Percentiles rank a stretch among this genome's conserved stretches.
phyloP scores from a whole-genome alignment of 2,113 vertebrate genomes.

The Notarius lentiginosus region DNA sequence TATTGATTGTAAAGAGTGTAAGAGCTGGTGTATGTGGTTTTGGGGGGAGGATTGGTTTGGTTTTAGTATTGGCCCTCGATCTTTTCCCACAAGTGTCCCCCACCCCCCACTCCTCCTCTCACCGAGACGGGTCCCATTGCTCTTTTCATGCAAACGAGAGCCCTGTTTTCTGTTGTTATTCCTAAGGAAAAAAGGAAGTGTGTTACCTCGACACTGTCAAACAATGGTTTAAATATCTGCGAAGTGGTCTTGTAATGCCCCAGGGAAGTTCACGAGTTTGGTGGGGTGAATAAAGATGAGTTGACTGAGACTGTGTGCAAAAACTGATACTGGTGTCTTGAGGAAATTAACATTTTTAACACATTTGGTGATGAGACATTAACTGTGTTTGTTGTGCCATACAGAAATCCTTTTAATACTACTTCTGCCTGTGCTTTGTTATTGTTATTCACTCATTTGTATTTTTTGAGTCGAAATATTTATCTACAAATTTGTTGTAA shows the following conservation, averaged over 20 bases:
- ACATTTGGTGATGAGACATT: slow-evolving; percentile 34
- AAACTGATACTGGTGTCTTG: slow-evolving; percentile 37
- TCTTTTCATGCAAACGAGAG: slow-evolving; percentile 80
- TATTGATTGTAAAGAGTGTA: slow-evolving; percentile 11
- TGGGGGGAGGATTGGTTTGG: slow-evolving; percentile 27
- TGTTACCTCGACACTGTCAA: slow-evolving; percentile 75
- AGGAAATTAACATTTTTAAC: slow-evolving; percentile 33
- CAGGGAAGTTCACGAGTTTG: slow-evolving; percentile 62
- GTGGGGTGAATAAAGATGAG: slow-evolving; percentile 22
- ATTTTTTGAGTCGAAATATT: neutral
- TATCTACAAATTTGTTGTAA: neutral
- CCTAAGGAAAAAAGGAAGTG: slow-evolving; percentile 78
- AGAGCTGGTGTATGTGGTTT: neutral
- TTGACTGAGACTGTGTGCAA: slow-evolving; percentile 32
- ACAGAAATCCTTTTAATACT: slow-evolving; percentile 22
- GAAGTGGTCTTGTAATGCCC: slow-evolving; percentile 69
- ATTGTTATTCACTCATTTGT: neutral
- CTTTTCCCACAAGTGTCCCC: slow-evolving; percentile 67
- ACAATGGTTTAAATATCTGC: slow-evolving; percentile 75
- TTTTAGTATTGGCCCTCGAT: slow-evolving; percentile 60
- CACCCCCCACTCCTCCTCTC: slow-evolving; percentile 30
- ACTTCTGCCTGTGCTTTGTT: neutral
- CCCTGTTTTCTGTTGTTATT: slow-evolving; percentile 78
- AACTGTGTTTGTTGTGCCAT: slow-evolving; percentile 38
- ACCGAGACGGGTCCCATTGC: slow-evolving; percentile 53